phyloP scores from a whole-genome alignment of 2,797 vertebrate genomes.

The Fundulus diaphanus region DNA sequence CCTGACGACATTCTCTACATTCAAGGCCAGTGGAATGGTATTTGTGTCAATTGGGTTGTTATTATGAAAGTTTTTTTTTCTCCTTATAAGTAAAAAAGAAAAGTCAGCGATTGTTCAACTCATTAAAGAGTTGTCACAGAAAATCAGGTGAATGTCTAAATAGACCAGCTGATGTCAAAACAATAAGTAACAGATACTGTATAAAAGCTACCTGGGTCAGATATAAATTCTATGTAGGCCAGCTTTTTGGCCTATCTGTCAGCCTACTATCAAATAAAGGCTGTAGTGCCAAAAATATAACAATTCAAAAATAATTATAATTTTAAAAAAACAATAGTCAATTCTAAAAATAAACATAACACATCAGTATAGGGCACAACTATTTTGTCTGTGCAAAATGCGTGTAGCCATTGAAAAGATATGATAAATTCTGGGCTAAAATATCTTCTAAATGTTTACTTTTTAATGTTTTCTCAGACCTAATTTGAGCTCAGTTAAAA shows the following conservation, averaged over 20 bases:
- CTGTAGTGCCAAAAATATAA: too few species aligned
- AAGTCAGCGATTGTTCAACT: neutral
- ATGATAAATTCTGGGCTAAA: too few species aligned
- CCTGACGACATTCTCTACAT: constrained; percentile 2
- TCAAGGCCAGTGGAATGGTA: neutral
- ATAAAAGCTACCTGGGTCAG: constrained; percentile 1
- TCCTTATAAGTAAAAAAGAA: neutral
- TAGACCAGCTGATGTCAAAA: neutral
- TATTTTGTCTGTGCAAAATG: too few species aligned
- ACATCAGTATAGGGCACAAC: too few species aligned
- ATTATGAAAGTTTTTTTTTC: neutral
- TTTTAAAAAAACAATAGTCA: too few species aligned
- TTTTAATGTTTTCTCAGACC: too few species aligned
- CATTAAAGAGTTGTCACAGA: neutral
- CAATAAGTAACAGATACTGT: neutral
- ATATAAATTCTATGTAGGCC: neutral
- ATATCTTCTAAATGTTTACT: too few species aligned
- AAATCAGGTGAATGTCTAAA: neutral
- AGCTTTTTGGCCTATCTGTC: neutral
- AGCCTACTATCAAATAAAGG: too few species aligned
- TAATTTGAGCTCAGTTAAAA: too few species aligned
- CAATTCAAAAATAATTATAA: too few species aligned
- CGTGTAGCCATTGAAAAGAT: too few species aligned
- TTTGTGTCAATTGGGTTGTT: neutral
- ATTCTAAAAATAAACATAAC: too few species aligned